Base-by-base conservation (phyloP, 2,888 invertebrate genomes). In the Scaptomyza polygonia region DNA sequence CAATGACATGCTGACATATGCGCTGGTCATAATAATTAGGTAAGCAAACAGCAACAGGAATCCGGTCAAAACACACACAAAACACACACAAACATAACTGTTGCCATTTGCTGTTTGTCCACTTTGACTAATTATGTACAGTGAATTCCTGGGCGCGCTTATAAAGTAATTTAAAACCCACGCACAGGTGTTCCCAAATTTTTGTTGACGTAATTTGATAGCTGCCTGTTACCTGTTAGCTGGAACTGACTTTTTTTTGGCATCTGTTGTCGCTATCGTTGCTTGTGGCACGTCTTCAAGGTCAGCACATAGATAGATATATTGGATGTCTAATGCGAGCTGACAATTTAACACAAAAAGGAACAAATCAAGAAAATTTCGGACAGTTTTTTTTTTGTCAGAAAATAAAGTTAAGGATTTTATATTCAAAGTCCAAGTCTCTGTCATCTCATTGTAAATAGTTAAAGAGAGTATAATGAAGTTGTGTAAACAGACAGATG, bases 191-290 rank as follows among this genome's bases (percentile, higher is more conserved):
- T 58, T 59, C 51, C 47, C 61, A 59, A 55, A 55, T 61, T 64
- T 47, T 45, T 79, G 81, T 85, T 81, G 83, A 81, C 80, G 81
- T 81, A 81, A 81, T 64, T 82, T 67, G 72, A 81, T 73, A 66
- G 63, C 67, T 43, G 40, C 56, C 16, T 14, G 8, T 18, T 43
- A 3, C 6, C 34, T 43, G 34, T 34, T 55, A 58, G 47, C 78
- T 71, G 67, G 40, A 63, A 66, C 49, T 32, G 21, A 5, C n/a
- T 18, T 55, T 12, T 36, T 25, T 32, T 57, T 62, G 62, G 47
- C 83, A 82, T 68, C 67, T 82, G 77, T 69, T 56, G 68, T 55
- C 54, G 30, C n/a, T 32, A 25, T 44, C 25, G 34, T 18, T 43
- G 36, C 9, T 42, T 43, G 51, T 29, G 36, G 49, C 45, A 48